phyloP scores from a whole-genome alignment of 1,140 invertebrate genomes.

The Drosophila pseudoananassae region DNA sequence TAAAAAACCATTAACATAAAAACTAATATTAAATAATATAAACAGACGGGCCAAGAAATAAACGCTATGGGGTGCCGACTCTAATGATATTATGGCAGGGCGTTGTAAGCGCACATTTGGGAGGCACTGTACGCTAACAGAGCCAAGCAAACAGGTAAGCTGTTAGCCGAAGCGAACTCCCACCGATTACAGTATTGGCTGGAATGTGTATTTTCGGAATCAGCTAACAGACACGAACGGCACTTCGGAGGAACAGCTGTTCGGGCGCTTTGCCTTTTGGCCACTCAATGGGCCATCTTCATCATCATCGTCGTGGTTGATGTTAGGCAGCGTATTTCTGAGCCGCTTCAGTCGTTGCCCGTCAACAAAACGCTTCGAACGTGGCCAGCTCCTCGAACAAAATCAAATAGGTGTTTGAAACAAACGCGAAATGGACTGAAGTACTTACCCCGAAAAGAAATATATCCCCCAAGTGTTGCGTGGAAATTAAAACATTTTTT shows the following conservation, averaged over 20 bases:
- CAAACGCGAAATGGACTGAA: constrained; percentile 25
- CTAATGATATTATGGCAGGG: constrained; percentile 7
- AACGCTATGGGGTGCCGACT: constrained; percentile 16
- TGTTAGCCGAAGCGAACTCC: constrained; percentile 28
- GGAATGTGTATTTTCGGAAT: constrained; percentile 54
- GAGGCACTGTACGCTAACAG: constrained; percentile 42
- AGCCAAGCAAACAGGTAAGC: constrained; percentile 25
- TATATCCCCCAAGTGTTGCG: not conserved
- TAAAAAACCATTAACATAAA: constrained; percentile 67
- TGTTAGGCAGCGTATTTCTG: constrained; percentile 66
- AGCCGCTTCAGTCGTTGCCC: constrained; percentile 77
- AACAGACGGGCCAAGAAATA: constrained; percentile 30
- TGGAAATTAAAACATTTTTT: not conserved
- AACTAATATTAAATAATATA: constrained; percentile 69
- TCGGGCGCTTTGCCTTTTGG: constrained; percentile 26
- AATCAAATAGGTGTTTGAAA: not conserved
- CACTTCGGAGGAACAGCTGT: constrained; percentile 36
- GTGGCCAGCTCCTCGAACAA: constrained; percentile 31
- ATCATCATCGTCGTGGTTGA: constrained; percentile 45
- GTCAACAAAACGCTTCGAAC: constrained; percentile 72
- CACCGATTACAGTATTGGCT: constrained; percentile 52
- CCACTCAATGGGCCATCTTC: constrained; percentile 54
- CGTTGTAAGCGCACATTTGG: not conserved
- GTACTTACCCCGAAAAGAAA: not conserved
- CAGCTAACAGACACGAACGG: constrained; percentile 10